These are phyloP conservation scores for Cathartes aura DNA, from an alignment of 2,113 vertebrate species.

Conservation along the genomic window DNA sequence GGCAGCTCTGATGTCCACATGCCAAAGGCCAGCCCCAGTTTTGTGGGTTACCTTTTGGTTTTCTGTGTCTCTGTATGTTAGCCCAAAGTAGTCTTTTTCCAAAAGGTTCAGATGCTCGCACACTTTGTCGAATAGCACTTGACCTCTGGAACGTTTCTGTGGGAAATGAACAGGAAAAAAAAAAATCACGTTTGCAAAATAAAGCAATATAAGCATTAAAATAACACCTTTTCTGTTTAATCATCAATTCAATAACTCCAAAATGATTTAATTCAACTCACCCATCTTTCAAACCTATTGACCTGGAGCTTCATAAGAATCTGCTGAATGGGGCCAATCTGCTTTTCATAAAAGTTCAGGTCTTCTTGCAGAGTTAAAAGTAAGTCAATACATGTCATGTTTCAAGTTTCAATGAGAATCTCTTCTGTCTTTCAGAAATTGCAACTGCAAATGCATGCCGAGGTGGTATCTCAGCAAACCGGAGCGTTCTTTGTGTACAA, in stretches of 20 bases:
- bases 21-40: background rate
- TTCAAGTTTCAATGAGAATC: background rate
- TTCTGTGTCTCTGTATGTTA: slow-evolving; percentile 91
- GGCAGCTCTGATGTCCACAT: background rate
- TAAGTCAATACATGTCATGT: background rate
- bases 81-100: slow-evolving; percentile 96
- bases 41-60: slow-evolving; percentile 89
- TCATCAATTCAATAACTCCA: background rate
- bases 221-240: background rate
- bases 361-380: background rate
- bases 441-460: background rate
- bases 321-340: background rate
- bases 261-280: background rate
- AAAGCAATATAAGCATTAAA: background rate
- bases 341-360: background rate
- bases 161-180: background rate
- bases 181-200: background rate
- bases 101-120: slow-evolving; percentile 96
- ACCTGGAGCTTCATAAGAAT: background rate
- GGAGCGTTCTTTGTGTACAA: background rate
- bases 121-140: slow-evolving; percentile 92
- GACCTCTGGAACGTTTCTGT: slow-evolving; percentile 92
- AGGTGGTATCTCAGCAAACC: background rate
- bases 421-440: background rate
- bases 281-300: background rate